Conservation (phyloP, 2,113 vertebrate genomes). For the Oreocharis arfaki region DNA sequence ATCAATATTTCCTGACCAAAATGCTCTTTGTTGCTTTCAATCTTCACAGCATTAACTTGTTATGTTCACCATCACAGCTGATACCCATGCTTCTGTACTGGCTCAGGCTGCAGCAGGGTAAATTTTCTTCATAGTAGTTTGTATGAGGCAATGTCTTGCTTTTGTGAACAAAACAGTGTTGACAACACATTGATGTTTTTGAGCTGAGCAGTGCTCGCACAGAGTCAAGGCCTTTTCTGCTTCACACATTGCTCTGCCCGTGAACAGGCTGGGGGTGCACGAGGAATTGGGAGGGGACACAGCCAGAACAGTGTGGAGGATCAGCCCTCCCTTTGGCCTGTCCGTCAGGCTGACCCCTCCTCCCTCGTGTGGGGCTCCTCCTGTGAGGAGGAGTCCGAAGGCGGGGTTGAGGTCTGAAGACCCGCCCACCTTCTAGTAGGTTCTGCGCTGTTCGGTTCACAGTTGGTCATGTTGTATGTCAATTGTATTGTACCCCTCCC, state of each 20-base stretch:
- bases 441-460: too few species aligned
- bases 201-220: background rate
- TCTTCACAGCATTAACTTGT: background rate
- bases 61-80: background rate
- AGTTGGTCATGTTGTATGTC: too few species aligned
- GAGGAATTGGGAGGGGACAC: fast-evolving
- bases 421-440: too few species aligned
- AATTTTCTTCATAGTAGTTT: background rate
- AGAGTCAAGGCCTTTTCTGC: background rate
- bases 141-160: background rate
- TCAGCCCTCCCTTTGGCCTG: too few species aligned
- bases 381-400: too few species aligned
- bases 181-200: background rate
- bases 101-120: background rate
- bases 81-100: background rate
- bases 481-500: too few species aligned
- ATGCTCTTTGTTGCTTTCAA: background rate
- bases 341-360: too few species aligned
- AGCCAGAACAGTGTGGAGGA: too few species aligned
- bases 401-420: too few species aligned
- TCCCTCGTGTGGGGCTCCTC: too few species aligned
- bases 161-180: background rate
- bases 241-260: background rate
- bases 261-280: background rate
- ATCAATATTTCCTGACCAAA: background rate